A percentile compares a stretch with the other conserved stretches of the same genome.
Evolutionary conservation across 2,888 invertebrate species (phyloP).

Genomic region (Sialis lutaria): DNA sequence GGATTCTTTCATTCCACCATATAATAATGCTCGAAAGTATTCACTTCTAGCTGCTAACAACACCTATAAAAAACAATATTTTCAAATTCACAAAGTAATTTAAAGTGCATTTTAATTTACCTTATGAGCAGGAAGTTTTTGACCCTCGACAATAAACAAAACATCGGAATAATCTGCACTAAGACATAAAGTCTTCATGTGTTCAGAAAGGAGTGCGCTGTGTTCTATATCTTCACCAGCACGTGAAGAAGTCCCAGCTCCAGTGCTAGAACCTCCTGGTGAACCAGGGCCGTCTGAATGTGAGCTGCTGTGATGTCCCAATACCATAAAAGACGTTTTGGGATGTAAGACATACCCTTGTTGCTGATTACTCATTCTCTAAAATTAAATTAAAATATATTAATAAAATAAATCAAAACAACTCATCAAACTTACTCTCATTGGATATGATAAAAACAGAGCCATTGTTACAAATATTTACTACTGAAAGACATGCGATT

Average conservation of each 20-base stretch:
- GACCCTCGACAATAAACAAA: constrained; percentile 67
- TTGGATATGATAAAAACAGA: no score
- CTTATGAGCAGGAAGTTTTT: constrained; percentile 49
- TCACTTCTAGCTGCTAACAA: constrained; percentile 91
- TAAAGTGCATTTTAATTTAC: constrained; percentile 15
- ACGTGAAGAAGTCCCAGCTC: constrained; percentile 12
- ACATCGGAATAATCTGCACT: constrained; percentile 86
- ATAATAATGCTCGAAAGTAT: constrained; percentile 77
- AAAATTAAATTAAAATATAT: not conserved
- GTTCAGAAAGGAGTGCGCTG: constrained; percentile 57
- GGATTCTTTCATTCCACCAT: constrained; percentile 62
- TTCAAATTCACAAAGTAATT: not conserved
- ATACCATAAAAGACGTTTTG: not conserved
- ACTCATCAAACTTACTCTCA: not conserved
- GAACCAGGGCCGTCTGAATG: not conserved
- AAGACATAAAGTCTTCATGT: constrained; percentile 70
- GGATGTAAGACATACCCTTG: constrained; percentile 1
- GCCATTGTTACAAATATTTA: no score
- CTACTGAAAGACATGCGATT: no score
- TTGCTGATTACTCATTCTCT: constrained; percentile 6
- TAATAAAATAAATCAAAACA: not conserved
- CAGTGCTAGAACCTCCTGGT: constrained; percentile 3
- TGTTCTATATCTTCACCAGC: constrained; percentile 46
- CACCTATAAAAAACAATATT: constrained; percentile 27
- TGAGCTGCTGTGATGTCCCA: not conserved